Evolutionary conservation across 2,888 invertebrate genomes (phyloP).

Genomic region (Euspilapteryx auroguttella): DNA sequence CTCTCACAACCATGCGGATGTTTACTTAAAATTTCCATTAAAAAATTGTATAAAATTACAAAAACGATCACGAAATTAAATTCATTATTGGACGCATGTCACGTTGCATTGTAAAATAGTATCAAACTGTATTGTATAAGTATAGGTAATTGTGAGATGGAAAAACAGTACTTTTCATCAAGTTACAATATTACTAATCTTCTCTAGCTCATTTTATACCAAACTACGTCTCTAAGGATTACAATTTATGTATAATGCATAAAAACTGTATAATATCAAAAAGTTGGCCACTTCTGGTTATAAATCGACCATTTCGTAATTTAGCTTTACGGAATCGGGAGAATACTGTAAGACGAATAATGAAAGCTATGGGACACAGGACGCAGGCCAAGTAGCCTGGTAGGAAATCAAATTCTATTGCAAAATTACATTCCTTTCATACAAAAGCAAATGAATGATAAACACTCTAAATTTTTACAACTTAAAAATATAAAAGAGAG

Average conservation of each 20-base stretch:
- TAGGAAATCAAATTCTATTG: too few species aligned
- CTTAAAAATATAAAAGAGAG: slow-evolving; percentile 31
- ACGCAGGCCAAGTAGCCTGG: too few species aligned
- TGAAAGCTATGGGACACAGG: too few species aligned
- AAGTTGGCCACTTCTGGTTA: slow-evolving; percentile 36
- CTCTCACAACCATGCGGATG: slow-evolving; percentile 34
- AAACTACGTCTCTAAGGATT: slow-evolving; percentile 44
- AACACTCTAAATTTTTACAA: slow-evolving; percentile 45
- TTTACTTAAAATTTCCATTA: slow-evolving; percentile 41
- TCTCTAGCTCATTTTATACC: slow-evolving; percentile 38
- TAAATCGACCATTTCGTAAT: neutral
- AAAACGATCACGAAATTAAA: slow-evolving; percentile 47
- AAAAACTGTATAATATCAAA: slow-evolving; percentile 50
- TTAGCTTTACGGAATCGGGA: too few species aligned
- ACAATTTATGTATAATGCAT: slow-evolving; percentile 45
- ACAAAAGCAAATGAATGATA: slow-evolving; percentile 21
- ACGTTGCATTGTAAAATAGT: slow-evolving; percentile 21
- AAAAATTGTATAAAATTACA: slow-evolving; percentile 60
- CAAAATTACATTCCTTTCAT: too few species aligned
- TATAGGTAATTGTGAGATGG: slow-evolving; percentile 38
- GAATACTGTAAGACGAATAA: too few species aligned
- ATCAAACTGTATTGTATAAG: slow-evolving; percentile 39
- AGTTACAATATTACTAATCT: slow-evolving; percentile 8
- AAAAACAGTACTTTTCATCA: slow-evolving; percentile 9
- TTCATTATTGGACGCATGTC: slow-evolving; percentile 25